Conservation (phyloP, 2,797 vertebrate genomes). For the Gymnoscopelus braueri region DNA sequence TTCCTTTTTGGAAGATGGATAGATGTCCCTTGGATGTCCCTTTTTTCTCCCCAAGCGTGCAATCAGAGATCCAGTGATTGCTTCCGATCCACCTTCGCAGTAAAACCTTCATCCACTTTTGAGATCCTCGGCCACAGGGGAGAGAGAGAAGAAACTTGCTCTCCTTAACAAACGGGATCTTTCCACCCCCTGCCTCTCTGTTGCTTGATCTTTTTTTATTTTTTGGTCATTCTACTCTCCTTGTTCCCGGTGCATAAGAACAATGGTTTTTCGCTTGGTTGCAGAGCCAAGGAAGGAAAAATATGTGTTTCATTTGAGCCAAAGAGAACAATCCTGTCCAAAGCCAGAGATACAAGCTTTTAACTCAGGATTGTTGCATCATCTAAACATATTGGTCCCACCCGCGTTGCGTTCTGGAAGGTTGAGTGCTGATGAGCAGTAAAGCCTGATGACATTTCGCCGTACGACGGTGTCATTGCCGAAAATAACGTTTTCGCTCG, state of each 20-base stretch:
- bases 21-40: slow-evolving; percentile 9
- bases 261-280: not conserved
- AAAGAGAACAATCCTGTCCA: not conserved
- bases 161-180: not conserved
- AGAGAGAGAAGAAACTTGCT: not conserved
- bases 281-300: not conserved
- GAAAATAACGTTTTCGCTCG: too few species aligned
- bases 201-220: slow-evolving; percentile 3
- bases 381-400: not conserved
- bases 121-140: not conserved
- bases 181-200: not conserved
- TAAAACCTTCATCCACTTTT: not conserved
- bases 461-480: too few species aligned
- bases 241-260: not conserved
- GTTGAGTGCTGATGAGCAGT: slow-evolving; percentile 4
- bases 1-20: slow-evolving; percentile 28
- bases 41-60: not conserved
- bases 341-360: not conserved
- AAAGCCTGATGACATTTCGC: too few species aligned
- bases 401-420: not conserved
- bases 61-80: slow-evolving; percentile 17
- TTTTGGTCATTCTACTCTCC: not conserved
- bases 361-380: slow-evolving; percentile 1
- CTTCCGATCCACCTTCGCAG: slow-evolving; percentile 10
- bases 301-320: not conserved